A percentile compares a stretch with the other conserved stretches of the same genome.
phyloP scores from a whole-genome alignment of 2,888 invertebrate genomes.

The Myathropa florea region DNA sequence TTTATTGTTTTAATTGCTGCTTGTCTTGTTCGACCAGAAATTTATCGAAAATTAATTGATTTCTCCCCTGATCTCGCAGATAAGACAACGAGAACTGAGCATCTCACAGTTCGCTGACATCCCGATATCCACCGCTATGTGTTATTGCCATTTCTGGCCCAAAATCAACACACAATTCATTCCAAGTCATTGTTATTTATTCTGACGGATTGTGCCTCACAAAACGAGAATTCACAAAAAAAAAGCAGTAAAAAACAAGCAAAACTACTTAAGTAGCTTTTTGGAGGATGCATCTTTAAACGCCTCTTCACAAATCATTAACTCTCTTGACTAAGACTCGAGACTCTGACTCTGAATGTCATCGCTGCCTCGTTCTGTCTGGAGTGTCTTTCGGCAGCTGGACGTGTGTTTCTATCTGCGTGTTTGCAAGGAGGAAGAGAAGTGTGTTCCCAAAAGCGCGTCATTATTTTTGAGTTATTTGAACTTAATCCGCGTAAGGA shows the following conservation, averaged over 20 bases:
- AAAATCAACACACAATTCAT: conserved; percentile 24
- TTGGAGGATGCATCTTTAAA: conserved; percentile 49
- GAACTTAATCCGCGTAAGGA: conserved; percentile 59
- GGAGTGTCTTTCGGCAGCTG: neutral
- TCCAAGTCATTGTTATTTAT: conserved; percentile 28
- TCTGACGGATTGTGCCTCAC: neutral
- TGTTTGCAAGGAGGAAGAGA: conserved; percentile 15
- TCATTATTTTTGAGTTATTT: conserved; percentile 66
- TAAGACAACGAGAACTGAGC: neutral
- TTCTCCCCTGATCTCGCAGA: neutral
- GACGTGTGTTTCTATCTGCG: neutral
- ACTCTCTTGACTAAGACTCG: conserved; percentile 43
- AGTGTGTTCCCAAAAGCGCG: conserved; percentile 36
- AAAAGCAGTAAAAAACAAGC: conserved; percentile 4
- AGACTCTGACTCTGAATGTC: neutral
- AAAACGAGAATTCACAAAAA: neutral
- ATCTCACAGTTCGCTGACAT: conserved; percentile 49
- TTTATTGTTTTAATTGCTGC: conserved; percentile 61
- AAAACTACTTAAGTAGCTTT: conserved; percentile 60
- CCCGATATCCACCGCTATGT: conserved; percentile 6
- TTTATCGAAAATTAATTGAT: conserved; percentile 59
- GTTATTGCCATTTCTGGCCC: neutral
- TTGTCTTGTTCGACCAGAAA: conserved; percentile 33
- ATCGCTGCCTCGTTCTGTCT: neutral
- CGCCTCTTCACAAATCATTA: conserved; percentile 62